Evolutionary conservation across 92 coral and sea anemone genomes (phyloP), one percentile per base, ranked within the genome.

Genomic region (Palythoa heliodiscus): DNA sequence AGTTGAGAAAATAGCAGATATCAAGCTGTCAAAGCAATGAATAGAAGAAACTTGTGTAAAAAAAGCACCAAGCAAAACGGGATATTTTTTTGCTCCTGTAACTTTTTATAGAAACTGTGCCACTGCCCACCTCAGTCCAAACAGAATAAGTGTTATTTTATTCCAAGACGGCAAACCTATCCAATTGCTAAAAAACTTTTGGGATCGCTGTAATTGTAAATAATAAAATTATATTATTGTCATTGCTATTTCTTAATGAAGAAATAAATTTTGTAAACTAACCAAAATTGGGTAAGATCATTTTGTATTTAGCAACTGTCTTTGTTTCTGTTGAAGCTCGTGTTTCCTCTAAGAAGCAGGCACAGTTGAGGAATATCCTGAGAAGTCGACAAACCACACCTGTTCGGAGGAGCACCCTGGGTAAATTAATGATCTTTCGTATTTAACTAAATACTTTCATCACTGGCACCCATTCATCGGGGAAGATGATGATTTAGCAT

Each of bases 331-430:
- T 35, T 81, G 5, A 89, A 92, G 97, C 82, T 68, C 87, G 88
- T 40, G 89, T 93, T 38, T 92, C 98, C 47, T 89, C 93, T 7
- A 88, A 91, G 86, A 95, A 92, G 84, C 87, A 88, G 35, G 92
- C 95, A 16, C 91, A 90, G 52, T 82, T 95, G 10, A 91, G 93
- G 15, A 93, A 84, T 86, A 91, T 95, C 89, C 82, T 95, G 60
- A 89, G 92, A 52, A 93, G 93, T 73, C 91, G 98, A 67, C 87
- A 92, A 70, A 87, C 84, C 20, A 88, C 95, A 39, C 97, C 97
- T 52, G 91, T 95, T 11, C 90, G 95, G 73, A 86, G 88, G 48
- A 93, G 94, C 55, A 92, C 78, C 48, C 67, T 91, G 70, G 92
- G 98, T 95, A 77, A 57, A 19, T 75, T 22, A 20, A 7, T n/a